Conservation (phyloP, 2,113 vertebrate species). For the Tautogolabrus adspersus region DNA sequence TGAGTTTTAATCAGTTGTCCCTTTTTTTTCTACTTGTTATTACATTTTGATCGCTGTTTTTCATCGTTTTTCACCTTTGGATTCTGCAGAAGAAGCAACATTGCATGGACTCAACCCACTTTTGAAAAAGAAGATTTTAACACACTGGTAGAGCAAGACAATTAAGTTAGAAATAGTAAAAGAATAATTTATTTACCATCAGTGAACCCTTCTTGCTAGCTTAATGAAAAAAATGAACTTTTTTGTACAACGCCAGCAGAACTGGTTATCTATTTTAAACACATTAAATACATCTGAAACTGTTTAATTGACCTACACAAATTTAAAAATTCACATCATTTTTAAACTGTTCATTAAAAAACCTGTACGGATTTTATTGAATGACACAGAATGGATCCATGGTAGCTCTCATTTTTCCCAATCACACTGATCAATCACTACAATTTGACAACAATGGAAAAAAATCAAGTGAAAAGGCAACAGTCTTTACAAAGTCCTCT, state of each 20-base stretch:
- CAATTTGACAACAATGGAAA: conserved; percentile 46
- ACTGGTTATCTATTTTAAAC: background rate
- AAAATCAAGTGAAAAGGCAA: conserved; percentile 40
- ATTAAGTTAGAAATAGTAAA: conserved; percentile 61
- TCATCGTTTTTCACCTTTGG: too few relatives aligned
- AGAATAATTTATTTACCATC: conserved; percentile 50
- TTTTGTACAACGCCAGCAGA: conserved; percentile 19
- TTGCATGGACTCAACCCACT: too few relatives aligned
- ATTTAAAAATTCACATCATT: conserved; percentile 4
- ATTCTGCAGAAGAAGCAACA: too few relatives aligned
- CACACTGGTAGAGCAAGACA: conserved; percentile 25
- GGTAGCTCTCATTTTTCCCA: conserved; percentile 56
- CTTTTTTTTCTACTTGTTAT: too few relatives aligned
- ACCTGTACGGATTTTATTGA: conserved; percentile 49
- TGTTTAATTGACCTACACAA: conserved; percentile 44
- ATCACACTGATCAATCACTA: conserved; percentile 57
- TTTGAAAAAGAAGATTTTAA: too few relatives aligned
- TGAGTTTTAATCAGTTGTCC: too few relatives aligned
- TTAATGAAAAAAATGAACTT: conserved; percentile 15
- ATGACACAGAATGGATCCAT: conserved; percentile 44
- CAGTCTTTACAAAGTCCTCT: conserved; percentile 39
- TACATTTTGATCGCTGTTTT: too few relatives aligned
- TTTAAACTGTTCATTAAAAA: conserved; percentile 69
- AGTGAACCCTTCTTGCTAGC: conserved; percentile 4
- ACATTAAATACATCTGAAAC: too few relatives aligned